These are phyloP conservation scores for Coelopa pilipes DNA, from an alignment of 2,888 invertebrate genomes.

Conservation along the genomic window DNA sequence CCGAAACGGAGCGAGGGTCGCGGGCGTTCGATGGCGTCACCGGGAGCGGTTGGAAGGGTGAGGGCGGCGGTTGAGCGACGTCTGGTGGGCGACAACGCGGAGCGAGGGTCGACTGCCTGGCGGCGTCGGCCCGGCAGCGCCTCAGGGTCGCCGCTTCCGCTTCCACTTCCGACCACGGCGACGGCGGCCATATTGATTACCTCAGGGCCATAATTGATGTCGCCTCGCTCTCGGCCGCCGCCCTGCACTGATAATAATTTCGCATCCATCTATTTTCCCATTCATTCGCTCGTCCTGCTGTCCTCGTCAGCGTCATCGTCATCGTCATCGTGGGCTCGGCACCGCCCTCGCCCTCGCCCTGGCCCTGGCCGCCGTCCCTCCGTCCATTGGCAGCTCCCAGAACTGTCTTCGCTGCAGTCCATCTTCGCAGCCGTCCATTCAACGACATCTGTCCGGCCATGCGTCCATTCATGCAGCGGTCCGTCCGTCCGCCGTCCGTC, in stretches of 20 bases:
- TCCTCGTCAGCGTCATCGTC: no score
- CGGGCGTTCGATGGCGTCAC: no score
- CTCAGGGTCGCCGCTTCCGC: background rate
- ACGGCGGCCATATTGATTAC: constrained; percentile 4
- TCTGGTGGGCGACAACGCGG: background rate
- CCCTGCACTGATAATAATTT: constrained; percentile 8
- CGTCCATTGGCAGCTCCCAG: background rate
- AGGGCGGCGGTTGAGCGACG: background rate
- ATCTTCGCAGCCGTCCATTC: background rate
- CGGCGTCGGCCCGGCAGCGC: background rate
- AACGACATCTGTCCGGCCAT: no score
- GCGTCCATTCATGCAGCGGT: background rate
- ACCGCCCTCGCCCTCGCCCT: no score
- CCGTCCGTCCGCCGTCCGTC: background rate
- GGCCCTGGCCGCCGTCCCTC: background rate
- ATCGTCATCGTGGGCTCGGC: no score
- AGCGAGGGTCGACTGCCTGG: background rate
- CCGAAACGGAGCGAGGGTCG: no score
- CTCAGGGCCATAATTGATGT: background rate
- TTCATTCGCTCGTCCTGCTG: no score
- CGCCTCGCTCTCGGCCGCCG: background rate
- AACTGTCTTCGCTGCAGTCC: constrained; percentile 12
- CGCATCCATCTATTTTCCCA: constrained; percentile 1
- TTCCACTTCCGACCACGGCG: background rate
- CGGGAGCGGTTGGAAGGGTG: no score